Evolutionary conservation across 2,797 vertebrate species (phyloP), one percentile per base, ranked within the genome.

Genomic region (Sphenopsis melanotis): DNA sequence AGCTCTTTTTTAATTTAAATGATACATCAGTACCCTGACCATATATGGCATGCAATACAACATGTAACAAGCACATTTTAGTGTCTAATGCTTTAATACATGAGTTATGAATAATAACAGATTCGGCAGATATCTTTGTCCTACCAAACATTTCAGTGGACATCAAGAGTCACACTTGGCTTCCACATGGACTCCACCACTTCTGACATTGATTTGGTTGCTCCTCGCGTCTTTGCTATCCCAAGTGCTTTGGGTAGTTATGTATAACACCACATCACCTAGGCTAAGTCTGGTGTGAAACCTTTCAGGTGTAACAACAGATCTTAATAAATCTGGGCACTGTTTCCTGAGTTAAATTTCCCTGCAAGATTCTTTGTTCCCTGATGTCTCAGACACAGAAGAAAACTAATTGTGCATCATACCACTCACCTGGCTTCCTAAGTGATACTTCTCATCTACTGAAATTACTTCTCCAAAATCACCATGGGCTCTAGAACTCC

Each of bases 331-430:
- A 86, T 53, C 39, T 41, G 16, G 6, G 7, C 37, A 29, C 41
- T 50, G 10, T 81, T 91, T 74, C 44, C 59, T 63, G 75, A 65
- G 23, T 78, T 55, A 49, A 69, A 74, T 86, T 80, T 81, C 29
- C 6, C 87, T 4, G 2, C 15, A 47, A 42, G 41, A 32, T n/a
- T 77, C 24, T 85, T 71, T 72, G 19, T 66, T 78, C 52, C 26
- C 27, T 30, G 6, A 16, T 65, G 27, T 56, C 37, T 87, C 77
- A 79, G 76, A 70, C 44, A 55, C 29, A 29, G 7, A 37, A 20
- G 42, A 64, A 69, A 93, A 70, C 44, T 79, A 83, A 61, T 34
- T 18, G 17, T 1, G 4, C 24, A 14, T 85, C n/a, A 6, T 41
- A 63, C 11, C n/a, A 44, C 5, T 87, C 47, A 34, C 15, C 42